A percentile compares a stretch with the other conserved stretches of the same genome.
These are phyloP conservation scores for Zaprionus kolodkinae DNA, from an alignment of 1,140 invertebrate species.

Conservation along the genomic window DNA sequence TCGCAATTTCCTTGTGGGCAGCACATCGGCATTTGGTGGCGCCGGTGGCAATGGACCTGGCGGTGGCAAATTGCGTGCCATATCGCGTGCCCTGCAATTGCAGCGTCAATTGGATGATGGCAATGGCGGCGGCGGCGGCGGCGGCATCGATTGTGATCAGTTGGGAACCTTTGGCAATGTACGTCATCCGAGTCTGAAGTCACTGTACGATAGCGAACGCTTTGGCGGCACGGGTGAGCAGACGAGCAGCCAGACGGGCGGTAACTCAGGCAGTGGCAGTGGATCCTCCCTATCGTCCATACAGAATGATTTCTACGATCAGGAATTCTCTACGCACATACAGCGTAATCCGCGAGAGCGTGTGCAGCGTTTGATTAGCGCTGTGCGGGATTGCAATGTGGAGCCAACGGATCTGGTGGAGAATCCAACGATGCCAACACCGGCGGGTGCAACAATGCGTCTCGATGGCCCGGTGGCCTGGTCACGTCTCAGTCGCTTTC, in stretches of 20 bases:
- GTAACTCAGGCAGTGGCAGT: slow-evolving; percentile 65
- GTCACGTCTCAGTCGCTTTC: slow-evolving; percentile 61
- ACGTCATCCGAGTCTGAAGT: slow-evolving; percentile 86
- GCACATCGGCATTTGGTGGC: slow-evolving; percentile 84
- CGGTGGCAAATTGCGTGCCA: slow-evolving; percentile 54
- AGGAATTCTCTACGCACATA: slow-evolving; percentile 92
- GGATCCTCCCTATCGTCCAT: slow-evolving; percentile 86
- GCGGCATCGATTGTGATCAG: slow-evolving; percentile 34
- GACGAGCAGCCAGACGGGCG: background rate
- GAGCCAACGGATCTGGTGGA: slow-evolving; percentile 69
- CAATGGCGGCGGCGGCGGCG: slow-evolving; percentile 35
- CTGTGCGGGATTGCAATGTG: slow-evolving; percentile 58
- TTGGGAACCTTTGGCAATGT: slow-evolving; percentile 91
- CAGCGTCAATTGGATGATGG: slow-evolving; percentile 36
- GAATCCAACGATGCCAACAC: slow-evolving; percentile 6
- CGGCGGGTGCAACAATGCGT: background rate
- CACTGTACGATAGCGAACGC: slow-evolving; percentile 68
- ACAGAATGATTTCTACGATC: slow-evolving; percentile 96
- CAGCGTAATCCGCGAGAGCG: slow-evolving; percentile 67
- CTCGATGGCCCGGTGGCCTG: slow-evolving; percentile 48
- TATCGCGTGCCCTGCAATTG: slow-evolving; percentile 34
- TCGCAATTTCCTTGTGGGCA: slow-evolving; percentile 87
- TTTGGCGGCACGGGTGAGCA: slow-evolving; percentile 64
- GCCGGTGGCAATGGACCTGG: background rate
- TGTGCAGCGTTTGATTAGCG: slow-evolving; percentile 50